Base-by-base conservation (phyloP, 2,113 vertebrate genomes). In the Ginglymostoma cirratum region DNA sequence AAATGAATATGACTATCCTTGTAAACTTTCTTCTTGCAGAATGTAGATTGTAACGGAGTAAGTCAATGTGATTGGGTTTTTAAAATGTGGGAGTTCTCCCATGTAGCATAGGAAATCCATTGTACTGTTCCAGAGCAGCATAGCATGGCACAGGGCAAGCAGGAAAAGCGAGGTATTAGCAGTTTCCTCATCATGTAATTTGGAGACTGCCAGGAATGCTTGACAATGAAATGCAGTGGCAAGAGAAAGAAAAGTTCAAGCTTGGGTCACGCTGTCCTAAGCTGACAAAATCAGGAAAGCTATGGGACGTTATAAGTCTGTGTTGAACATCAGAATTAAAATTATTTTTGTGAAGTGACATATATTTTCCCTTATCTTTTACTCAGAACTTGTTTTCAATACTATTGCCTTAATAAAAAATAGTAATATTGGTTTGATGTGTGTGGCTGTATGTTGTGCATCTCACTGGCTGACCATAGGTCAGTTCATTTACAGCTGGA, bases 11-110 rank as follows among this genome's bases (percentile, higher is more conserved):
- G 69, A 48, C 42, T 72, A 76, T 95, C 69, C 94, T 95, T 95
- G 94, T 95, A 95, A 95, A 48, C 52, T 95, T 95, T 98, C 98
- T 97, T 97, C 97, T 97, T 96, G 96, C 96, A 97, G 97, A 97
- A 97, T 98, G 97, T 97, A 97, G 97, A 98, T 97, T 97, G 97
- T 97, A 97, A 96, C 97, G 97, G 97, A 98, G 97, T 97, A 97
- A 97, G 97, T 97, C 97, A 97, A 96, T 97, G 97, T 97, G 97
- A 97, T 83, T 96, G 98, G 97, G 97, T 97, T 97, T 97, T 97
- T 97, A 97, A 98, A 97, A 97, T 97, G 96, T 96, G 96, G 96
- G 97, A 97, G 96, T 97, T 96, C 97, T 96, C 96, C 96, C 96
- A 92, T 97, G 97, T 96, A 96, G 94, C 92, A 95, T 96, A 97